Base-by-base conservation (phyloP, 2,797 vertebrate genomes). In the Macropus fuliginosus region DNA sequence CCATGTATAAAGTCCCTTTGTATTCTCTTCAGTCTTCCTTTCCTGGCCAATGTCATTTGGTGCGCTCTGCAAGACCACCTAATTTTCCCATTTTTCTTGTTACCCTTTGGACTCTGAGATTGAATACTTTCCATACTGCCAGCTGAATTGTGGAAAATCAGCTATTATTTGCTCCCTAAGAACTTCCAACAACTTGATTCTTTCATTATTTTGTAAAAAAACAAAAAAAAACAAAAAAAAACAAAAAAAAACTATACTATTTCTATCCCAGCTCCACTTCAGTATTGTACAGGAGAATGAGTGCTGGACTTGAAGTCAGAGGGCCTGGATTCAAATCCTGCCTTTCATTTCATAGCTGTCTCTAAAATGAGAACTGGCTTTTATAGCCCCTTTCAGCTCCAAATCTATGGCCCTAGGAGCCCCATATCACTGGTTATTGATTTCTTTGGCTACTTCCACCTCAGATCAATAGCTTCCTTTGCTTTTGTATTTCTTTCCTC, bases 401-500 rank as follows among this genome's bases (percentile, higher is more conserved):
- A n/a, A n/a, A 16, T 66, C 62, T 34, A 66, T 34, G 59, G 5
- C 13, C 31, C 31, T 4, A 66, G 34, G 62, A 66, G 13, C 31
- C 62, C 34, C 34, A n/a, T 31, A 66, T n/a, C 13, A n/a, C 5
- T 66, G n/a, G 13, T 16, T 16, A 14, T 12, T 55, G 54, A 21
- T 74, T 90, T 90, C 90, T 46, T 56, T 29, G 54, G 24, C 57
- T 31, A 54, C 40, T 91, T 54, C 55, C 52, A 5, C 31, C 89
- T 91, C 55, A 46, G 50, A 28, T 87, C n/a, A 87, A 74, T 16
- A 56, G 46, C 3, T 6, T 14, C 1, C 52, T 92, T 96, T 96
- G 57, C 46, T 97, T 90, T 94, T 91, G 9, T 46, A 92, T 66
- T 95, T 52, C 93, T n/a, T 55, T 18, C 55, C 55, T 56, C 55